Evolutionary conservation across 1,140 invertebrate genomes (phyloP).

Genomic region (Danaus melanippus): DNA sequence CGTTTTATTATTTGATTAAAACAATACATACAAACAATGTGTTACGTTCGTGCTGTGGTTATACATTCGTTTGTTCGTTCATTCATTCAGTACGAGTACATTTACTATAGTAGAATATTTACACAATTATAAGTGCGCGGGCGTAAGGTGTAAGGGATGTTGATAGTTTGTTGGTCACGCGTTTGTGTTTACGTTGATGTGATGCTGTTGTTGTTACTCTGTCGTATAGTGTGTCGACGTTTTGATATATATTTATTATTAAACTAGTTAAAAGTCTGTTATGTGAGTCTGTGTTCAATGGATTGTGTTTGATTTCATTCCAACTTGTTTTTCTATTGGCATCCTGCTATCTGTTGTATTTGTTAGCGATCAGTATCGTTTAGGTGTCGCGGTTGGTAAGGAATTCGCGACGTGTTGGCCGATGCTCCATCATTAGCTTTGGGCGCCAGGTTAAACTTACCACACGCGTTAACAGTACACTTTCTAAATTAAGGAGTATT

Average conservation of each 20-base stretch:
- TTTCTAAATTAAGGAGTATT: conserved; percentile 51
- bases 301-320: too few relatives aligned
- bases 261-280: too few relatives aligned
- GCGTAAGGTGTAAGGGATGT: conserved; percentile 20
- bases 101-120: conserved; percentile 26
- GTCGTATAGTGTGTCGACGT: conserved; percentile 47
- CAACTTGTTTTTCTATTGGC: too few relatives aligned
- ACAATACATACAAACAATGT: conserved; percentile 6
- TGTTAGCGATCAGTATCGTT: too few relatives aligned
- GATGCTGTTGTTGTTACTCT: conserved; percentile 55
- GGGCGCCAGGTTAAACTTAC: conserved; percentile 40
- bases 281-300: too few relatives aligned
- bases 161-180: conserved; percentile 51
- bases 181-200: conserved; percentile 56
- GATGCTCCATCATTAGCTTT: conserved; percentile 55
- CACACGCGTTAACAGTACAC: conserved; percentile 37
- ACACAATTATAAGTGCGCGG: conserved; percentile 16
- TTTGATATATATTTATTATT: conserved; percentile 11
- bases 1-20: conserved; percentile 29
- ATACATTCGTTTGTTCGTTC: neutral
- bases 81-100: conserved; percentile 14
- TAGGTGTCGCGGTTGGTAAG: too few relatives aligned
- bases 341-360: too few relatives aligned
- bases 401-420: conserved; percentile 30
- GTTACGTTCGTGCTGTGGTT: neutral